phyloP scores from a whole-genome alignment of 2,113 vertebrate species.

The Ciconia stormi region DNA sequence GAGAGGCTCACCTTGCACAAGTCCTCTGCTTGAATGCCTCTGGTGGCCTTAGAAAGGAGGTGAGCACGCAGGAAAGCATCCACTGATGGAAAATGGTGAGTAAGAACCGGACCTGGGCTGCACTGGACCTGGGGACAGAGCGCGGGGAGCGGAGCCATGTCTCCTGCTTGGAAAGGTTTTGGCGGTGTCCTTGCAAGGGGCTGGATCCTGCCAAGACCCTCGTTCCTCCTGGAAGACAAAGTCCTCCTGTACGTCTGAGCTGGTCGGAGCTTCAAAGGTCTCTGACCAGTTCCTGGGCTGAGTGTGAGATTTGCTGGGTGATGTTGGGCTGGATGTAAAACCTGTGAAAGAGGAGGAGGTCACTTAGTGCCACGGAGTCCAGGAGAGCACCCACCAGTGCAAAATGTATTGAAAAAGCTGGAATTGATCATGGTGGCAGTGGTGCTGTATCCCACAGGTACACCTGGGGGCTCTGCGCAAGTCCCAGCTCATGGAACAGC shows the following conservation, averaged over 20 bases:
- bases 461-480: not conserved
- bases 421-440: not conserved
- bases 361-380: not conserved
- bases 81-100: conserved; percentile 53
- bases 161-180: not conserved
- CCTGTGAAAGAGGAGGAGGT: not conserved
- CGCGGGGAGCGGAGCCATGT: accelerated
- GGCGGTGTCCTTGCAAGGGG: not conserved
- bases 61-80: not conserved
- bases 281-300: not conserved
- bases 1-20: not conserved
- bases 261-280: not conserved
- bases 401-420: not conserved
- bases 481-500: not conserved
- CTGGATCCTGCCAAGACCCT: not conserved
- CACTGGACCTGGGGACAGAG: not conserved
- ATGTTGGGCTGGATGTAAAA: not conserved
- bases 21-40: not conserved
- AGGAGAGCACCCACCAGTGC: not conserved
- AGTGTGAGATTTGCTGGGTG: not conserved
- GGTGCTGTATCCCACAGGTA: not conserved
- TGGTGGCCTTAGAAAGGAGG: not conserved
- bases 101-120: not conserved
- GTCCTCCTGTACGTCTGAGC: not conserved
- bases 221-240: not conserved